phyloP scores from a whole-genome alignment of 2,888 invertebrate species.

The Oscheius sp. region DNA sequence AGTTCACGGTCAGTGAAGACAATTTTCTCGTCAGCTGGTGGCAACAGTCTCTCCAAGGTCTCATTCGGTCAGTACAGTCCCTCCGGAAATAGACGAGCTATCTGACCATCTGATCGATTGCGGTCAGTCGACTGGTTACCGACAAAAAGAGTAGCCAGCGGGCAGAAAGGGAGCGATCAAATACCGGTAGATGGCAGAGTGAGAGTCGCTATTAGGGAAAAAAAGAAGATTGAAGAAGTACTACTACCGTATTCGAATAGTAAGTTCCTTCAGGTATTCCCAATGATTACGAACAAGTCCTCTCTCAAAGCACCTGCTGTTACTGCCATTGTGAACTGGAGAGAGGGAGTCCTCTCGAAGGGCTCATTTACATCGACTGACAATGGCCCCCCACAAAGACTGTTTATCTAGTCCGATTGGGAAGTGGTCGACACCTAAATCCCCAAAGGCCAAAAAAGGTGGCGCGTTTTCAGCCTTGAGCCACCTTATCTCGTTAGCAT shows the following conservation, averaged over 20 bases:
- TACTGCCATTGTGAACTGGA: not conserved
- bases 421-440: slow-evolving; percentile 23
- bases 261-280: too few relatives aligned
- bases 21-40: slow-evolving; percentile 23
- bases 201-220: not conserved
- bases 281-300: too few relatives aligned
- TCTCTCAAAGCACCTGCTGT: not conserved
- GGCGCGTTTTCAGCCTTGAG: not conserved
- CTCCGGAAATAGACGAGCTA: not conserved
- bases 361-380: too few relatives aligned
- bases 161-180: slow-evolving; percentile 22
- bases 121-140: slow-evolving; percentile 37
- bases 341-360: not conserved
- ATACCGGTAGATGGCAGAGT: slow-evolving; percentile 11
- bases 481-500: slow-evolving; percentile 29
- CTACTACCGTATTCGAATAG: not conserved
- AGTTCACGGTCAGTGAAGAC: slow-evolving; percentile 27
- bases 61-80: slow-evolving; percentile 6
- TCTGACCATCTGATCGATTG: slow-evolving; percentile 36
- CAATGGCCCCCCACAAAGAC: not conserved
- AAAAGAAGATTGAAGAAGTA: not conserved
- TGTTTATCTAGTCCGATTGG: slow-evolving; percentile 22
- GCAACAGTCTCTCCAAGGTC: slow-evolving; percentile 28
- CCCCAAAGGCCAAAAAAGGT: not conserved
- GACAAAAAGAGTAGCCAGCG: not conserved